Evolutionary conservation across 2,113 vertebrate species (phyloP), one percentile per base, ranked within the genome.

Genomic region (Clarias macrocephalus): DNA sequence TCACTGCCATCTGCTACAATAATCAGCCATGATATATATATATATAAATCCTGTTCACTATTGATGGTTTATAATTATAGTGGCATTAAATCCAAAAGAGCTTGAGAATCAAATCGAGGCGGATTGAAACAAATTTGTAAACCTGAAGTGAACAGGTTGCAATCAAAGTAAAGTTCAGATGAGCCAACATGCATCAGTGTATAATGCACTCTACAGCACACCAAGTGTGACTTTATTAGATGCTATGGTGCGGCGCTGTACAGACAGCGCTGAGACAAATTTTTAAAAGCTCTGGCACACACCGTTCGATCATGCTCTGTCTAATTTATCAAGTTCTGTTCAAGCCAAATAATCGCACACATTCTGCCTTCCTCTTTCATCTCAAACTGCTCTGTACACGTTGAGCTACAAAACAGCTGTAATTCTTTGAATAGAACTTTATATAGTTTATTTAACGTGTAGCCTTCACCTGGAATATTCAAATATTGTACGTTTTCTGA

Each of bases 271-370:
- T 70, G 37, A 57, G 72, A 82, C 37, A 73, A 82, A 87, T 87
- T 62, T 56, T 57, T 65, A 68, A 75, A 87, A 77, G 33, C 54
- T 16, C 48, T 66, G 81, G 59, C 42, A 68, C 28, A 72, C 68
- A 65, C 19, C 57, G 28, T 72, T 65, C 57, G 28, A 87, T 83
- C 48, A 57, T 25, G 57, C 66, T 72, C 85, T 87, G n/a, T 80
- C 85, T 48, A 88, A 83, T 66, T 88, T 60, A 89, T 75, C 37
- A 30, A 88, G 76, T 88, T 90, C 87, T 90, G 84, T 59, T 66
- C 56, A 72, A 68, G 28, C 21, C 30, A 60, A 85, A 80, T 84
- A 87, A 89, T 88, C 85, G 88, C 85, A 84, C 80, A 86, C 81
- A 59, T 82, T 86, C 86, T 90, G 86, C 80, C 54, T 66, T 54